Base-by-base conservation (phyloP, 2,113 vertebrate genomes). In the Crypturellus undulatus region DNA sequence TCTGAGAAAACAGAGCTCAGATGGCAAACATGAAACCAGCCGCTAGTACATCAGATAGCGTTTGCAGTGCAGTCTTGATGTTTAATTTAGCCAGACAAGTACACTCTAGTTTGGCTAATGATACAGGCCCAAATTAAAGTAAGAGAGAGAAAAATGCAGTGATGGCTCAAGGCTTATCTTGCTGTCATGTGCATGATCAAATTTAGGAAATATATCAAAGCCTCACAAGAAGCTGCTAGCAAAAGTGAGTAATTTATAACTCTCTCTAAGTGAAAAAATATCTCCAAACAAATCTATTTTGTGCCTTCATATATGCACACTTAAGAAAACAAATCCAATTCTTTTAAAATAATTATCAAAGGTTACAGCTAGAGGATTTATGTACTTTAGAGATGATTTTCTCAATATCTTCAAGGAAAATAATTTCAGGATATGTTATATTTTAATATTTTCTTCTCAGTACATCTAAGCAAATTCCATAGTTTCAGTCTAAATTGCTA, bases 31-130 rank as follows among this genome's bases (percentile, higher is more conserved):
- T 79, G 71, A 89, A 89, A 60, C 54, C 64, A 78, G 56, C 51
- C 3, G 12, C 77, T 47, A 91, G 67, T 51, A 67, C 45, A 83
- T 92, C 78, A 93, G 59, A 77, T 91, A 82, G 87, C 24, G 38
- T 91, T 92, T 89, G 36, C 81, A 78, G 30, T 63, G 82, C 54
- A 64, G 63, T 70, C 68, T 78, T 42, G n/a, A 52, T 83, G 84
- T 60, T 86, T 94, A 78, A 86, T 94, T 90, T 96, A 75, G 54
- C 92, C 93, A 72, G 93, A 86, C 76, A 86, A 79, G 69, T 90
- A 64, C 60, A 52, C 69, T 94, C 28, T 56, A 45, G 79, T 78
- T 94, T 80, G 34, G 38, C 54, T 93, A 88, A 88, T 84, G 56
- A 86, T 90, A 38, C 60, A 81, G 52, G 24, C 72, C 68, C 42